Conservation (phyloP, 2,113 vertebrate genomes). For the Isurus oxyrinchus region DNA sequence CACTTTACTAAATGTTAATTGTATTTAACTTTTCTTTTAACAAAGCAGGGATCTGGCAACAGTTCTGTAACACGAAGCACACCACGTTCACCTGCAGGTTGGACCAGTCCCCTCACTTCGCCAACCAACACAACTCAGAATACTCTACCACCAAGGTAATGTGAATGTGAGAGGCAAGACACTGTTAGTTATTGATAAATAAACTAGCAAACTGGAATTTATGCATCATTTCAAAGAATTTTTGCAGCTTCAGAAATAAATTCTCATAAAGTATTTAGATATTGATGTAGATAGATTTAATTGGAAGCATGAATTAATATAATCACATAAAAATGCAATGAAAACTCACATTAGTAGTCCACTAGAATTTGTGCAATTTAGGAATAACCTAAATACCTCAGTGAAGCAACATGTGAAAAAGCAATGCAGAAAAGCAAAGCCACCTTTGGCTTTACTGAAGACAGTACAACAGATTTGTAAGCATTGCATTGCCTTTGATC, state of each 20-base stretch:
- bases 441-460: not conserved
- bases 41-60: constrained; percentile 70
- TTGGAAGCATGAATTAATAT: not conserved
- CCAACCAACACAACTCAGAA: constrained; percentile 90
- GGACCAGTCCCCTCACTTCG: constrained; percentile 89
- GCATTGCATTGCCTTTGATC: no score
- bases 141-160: constrained; percentile 84
- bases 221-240: not conserved
- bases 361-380: not conserved
- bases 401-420: not conserved
- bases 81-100: constrained; percentile 82
- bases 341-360: not conserved
- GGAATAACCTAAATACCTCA: not conserved
- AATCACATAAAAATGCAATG: not conserved
- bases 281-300: not conserved
- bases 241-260: not conserved
- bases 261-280: not conserved
- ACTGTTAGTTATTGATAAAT: not conserved
- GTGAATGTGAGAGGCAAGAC: not conserved
- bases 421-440: not conserved
- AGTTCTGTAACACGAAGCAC: constrained; percentile 84
- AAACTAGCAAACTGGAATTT: not conserved
- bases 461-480: not conserved
- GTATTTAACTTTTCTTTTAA: constrained; percentile 2
- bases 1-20: not conserved